A percentile compares a stretch with the other conserved stretches of the same genome.
These are phyloP conservation scores for Lithophane socia DNA, from an alignment of 2,888 invertebrate genomes.

Conservation along the genomic window DNA sequence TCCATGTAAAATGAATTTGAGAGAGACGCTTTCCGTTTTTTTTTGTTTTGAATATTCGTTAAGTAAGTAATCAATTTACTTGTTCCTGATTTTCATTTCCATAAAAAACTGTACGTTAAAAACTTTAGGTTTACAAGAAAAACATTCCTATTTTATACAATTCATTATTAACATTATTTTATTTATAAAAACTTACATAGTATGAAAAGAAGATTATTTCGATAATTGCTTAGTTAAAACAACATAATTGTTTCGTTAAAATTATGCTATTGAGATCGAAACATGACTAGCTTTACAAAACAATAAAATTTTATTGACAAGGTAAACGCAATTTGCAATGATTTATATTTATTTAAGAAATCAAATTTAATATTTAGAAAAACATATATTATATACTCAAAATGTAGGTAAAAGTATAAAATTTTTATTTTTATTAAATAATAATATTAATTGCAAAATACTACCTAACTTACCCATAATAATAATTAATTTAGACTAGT, in stretches of 20 bases:
- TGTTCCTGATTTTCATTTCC: conserved; percentile 1
- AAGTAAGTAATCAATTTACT: neutral
- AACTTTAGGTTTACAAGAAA: conserved; percentile 28
- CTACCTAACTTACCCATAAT: neutral
- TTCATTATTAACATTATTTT: conserved; percentile 42
- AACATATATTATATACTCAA: too few relatives aligned
- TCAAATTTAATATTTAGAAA: neutral
- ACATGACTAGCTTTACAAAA: conserved; percentile 24
- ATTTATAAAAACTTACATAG: conserved; percentile 55
- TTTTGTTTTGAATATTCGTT: neutral
- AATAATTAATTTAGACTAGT: conserved; percentile 10
- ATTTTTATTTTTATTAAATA: too few relatives aligned
- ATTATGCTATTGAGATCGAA: conserved; percentile 40
- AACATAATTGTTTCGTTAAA: neutral
- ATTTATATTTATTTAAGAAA: too few relatives aligned
- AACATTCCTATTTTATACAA: conserved; percentile 40
- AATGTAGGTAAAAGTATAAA: neutral
- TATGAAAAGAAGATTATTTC: conserved; percentile 27
- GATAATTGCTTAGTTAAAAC: too few relatives aligned
- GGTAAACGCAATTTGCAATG: neutral
- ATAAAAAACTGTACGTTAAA: conserved; percentile 20
- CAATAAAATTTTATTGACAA: neutral
- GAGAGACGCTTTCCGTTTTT: neutral
- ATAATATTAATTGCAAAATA: conserved; percentile 12
- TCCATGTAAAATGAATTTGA: neutral